phyloP scores from a whole-genome alignment of 2,888 invertebrate genomes.

The Stomorhina lunata region DNA sequence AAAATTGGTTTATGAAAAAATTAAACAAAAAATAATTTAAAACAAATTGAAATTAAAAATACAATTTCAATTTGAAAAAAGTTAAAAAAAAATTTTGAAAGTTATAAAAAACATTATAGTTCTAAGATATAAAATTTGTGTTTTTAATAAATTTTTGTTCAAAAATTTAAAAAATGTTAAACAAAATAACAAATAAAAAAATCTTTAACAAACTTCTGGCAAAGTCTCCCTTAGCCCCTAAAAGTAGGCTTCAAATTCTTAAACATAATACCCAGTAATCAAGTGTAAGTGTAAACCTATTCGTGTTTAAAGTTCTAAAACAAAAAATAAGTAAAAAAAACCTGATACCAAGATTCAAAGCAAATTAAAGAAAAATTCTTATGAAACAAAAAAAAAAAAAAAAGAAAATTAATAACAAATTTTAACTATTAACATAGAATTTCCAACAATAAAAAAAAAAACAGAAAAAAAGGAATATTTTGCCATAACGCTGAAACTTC shows the following conservation, averaged over 20 bases:
- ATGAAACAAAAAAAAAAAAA: conserved; percentile 4
- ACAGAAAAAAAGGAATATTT: not conserved
- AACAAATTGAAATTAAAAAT: not conserved
- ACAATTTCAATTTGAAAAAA: not conserved
- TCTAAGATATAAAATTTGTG: too few species aligned
- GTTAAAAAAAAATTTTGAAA: not conserved
- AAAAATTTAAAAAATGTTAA: too few species aligned
- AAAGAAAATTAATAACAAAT: too few species aligned
- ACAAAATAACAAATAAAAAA: not conserved
- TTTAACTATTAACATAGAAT: too few species aligned
- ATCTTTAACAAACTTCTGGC: not conserved
- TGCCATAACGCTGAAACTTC: not conserved
- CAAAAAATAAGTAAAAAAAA: conserved; percentile 17
- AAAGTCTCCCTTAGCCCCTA: not conserved
- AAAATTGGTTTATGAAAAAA: not conserved
- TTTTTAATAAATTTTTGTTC: too few species aligned
- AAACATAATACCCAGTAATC: not conserved
- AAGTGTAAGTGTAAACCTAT: not conserved
- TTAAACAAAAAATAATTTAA: not conserved
- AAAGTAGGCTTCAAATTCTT: conserved; percentile 10
- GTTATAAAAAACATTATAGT: too few species aligned
- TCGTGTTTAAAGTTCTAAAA: not conserved
- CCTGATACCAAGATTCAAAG: not conserved
- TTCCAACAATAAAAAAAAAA: not conserved
- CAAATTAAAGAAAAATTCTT: not conserved